Percentiles rank a stretch among this genome's conserved stretches.
phyloP scores from a whole-genome alignment of 2,888 invertebrate species.

The Exephanes ischioxanthus region DNA sequence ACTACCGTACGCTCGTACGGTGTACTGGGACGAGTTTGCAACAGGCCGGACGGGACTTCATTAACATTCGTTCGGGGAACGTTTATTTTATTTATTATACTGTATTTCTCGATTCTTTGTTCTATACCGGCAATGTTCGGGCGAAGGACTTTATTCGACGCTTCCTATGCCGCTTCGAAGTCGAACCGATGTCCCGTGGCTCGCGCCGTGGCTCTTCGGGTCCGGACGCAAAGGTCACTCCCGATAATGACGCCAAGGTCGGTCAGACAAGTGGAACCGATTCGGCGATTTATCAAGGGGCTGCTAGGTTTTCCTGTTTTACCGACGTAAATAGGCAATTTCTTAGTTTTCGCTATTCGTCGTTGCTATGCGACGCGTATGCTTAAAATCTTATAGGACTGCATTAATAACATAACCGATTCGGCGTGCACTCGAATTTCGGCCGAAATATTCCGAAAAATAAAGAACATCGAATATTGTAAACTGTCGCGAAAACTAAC shows the following conservation, averaged over 20 bases:
- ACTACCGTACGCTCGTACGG: neutral
- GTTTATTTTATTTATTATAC: conserved; percentile 28
- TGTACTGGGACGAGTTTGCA: conserved; percentile 15
- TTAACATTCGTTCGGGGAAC: conserved; percentile 30
- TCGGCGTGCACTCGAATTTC: no score
- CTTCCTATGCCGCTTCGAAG: neutral
- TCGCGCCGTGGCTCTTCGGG: neutral
- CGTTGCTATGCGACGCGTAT: no score
- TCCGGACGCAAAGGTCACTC: neutral
- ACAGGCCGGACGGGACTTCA: neutral
- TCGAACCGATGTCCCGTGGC: neutral
- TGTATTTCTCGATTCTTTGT: conserved; percentile 12
- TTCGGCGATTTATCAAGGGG: neutral
- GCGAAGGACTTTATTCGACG: neutral
- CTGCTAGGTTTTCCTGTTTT: no score
- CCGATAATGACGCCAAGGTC: conserved; percentile 18
- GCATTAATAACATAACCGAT: no score
- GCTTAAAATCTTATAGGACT: no score
- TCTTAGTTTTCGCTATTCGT: no score
- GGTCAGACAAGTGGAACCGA: conserved; percentile 2
- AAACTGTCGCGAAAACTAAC: no score
- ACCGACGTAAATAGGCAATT: no score
- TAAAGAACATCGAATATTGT: no score
- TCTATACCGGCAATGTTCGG: neutral
- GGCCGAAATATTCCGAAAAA: no score